These are phyloP conservation scores for Apoderus coryli DNA, from an alignment of 2,888 invertebrate species.

Conservation along the genomic window DNA sequence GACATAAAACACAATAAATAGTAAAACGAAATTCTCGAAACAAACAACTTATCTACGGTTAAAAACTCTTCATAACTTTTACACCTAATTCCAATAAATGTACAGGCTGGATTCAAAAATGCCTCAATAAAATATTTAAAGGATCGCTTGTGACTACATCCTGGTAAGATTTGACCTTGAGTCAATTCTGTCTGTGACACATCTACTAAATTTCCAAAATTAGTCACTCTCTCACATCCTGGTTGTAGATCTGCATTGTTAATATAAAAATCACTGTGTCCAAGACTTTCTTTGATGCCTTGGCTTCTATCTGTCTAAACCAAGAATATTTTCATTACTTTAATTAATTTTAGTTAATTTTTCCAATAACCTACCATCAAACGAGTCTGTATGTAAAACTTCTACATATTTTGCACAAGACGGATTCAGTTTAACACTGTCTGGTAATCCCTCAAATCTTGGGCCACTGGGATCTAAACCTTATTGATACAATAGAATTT, in stretches of 20 bases:
- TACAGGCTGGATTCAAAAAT: conserved; percentile 25
- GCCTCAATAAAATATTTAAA: conserved; percentile 33
- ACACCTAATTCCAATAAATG: conserved; percentile 30
- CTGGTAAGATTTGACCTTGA: conserved; percentile 29
- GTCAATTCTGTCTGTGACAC: conserved; percentile 23
- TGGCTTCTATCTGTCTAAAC: conserved; percentile 30
- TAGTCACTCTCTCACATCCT: conserved; percentile 26
- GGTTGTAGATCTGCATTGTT: conserved; percentile 31
- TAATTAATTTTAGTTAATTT: conserved; percentile 4
- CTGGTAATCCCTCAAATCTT: conserved; percentile 38
- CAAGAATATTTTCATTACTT: neutral
- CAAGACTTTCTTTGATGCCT: conserved; percentile 27
- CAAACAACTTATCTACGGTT: conserved; percentile 18
- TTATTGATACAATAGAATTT: conserved; percentile 11
- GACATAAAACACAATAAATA: neutral
- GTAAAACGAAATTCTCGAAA: neutral
- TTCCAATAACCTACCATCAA: conserved; percentile 20
- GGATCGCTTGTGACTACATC: conserved; percentile 32
- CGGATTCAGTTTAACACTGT: conserved; percentile 36
- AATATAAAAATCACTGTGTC: conserved; percentile 32
- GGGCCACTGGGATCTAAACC: conserved; percentile 47
- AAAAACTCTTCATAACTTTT: conserved; percentile 24
- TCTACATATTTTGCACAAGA: conserved; percentile 42
- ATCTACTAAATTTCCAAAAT: conserved; percentile 20
- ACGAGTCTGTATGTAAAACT: conserved; percentile 41